phyloP scores from a whole-genome alignment of 2,113 vertebrate genomes.

The Corvus cornix region DNA sequence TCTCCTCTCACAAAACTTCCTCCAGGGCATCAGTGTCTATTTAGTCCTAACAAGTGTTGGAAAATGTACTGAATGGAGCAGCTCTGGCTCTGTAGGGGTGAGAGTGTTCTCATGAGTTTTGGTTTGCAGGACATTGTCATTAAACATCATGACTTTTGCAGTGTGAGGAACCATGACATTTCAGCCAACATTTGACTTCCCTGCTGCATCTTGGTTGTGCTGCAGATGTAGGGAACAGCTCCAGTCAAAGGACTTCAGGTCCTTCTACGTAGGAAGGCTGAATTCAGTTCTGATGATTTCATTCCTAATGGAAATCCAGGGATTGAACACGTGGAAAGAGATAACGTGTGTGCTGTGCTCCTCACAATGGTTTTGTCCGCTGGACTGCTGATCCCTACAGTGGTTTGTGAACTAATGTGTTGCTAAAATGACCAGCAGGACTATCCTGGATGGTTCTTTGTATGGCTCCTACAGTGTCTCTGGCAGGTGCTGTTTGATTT shows the following conservation, averaged over 20 bases:
- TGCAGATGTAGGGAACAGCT: background rate
- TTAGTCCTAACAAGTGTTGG: background rate
- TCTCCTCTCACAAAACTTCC: background rate
- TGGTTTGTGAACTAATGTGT: background rate
- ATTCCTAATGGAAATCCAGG: background rate
- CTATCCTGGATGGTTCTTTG: background rate
- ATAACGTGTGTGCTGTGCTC: background rate
- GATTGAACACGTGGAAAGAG: background rate
- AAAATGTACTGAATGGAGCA: background rate
- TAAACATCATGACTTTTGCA: background rate
- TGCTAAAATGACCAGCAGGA: background rate
- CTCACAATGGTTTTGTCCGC: background rate
- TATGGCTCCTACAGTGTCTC: conserved; percentile 8
- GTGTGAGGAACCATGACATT: background rate
- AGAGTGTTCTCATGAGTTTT: background rate
- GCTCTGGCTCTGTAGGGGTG: background rate
- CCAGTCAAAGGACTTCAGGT: background rate
- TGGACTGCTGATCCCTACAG: background rate
- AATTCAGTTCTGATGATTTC: background rate
- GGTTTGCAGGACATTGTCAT: background rate
- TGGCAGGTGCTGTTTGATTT: conserved; percentile 19
- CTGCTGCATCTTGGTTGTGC: background rate
- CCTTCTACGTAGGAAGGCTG: background rate
- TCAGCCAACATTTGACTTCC: background rate
- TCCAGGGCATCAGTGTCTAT: background rate